Evolutionary conservation across 2,888 invertebrate species (phyloP), one percentile per base, ranked within the genome.

Genomic region (Melipona bicolor): DNA sequence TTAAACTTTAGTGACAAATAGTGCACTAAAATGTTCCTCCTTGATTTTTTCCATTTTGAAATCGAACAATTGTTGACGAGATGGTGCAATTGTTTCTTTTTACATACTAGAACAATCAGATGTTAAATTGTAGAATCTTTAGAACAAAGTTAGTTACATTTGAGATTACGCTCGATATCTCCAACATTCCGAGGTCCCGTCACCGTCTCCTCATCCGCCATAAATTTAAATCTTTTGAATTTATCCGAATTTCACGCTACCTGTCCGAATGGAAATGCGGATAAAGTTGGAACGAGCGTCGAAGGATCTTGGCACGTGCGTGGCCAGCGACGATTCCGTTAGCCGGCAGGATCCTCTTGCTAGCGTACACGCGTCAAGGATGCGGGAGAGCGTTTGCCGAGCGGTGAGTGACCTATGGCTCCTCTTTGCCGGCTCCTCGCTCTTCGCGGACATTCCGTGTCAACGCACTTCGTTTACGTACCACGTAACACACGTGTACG

Each of bases 321-420:
- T 74, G 56, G 77, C 72, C 73, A 64, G 61, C 83, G 67, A 43
- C 54, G 84, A 88, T 89, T 82, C 88, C 89, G 89, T 88, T 88
- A 88, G 67, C 50, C 76, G 64, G 69, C 56, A 81, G 81, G 75
- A 89, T 85, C 85, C 87, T 65, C 64, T 19, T 87, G 72, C 36
- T 61, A 62, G 82, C 64, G 83, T 71, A 72, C 72, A 80, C 88
- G 75, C 19, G 61, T 84, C 84, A 89, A 89, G 89, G 89, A 88
- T 89, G 73, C 89, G 72, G 15, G 74, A 4, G 69, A 4, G 69
- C 17, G 21, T 69, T 61, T 59, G 72, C 32, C 54, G 67, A 52
- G 80, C 91, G 91, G 91, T 91, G 91, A 91, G 91, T 91, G 91
- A 91, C 91, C 91, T 88, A 91, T 84, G 90, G 84, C 81, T 86